Evolutionary conservation across 2,888 invertebrate species (phyloP).

Genomic region (Conistra vaccinii): DNA sequence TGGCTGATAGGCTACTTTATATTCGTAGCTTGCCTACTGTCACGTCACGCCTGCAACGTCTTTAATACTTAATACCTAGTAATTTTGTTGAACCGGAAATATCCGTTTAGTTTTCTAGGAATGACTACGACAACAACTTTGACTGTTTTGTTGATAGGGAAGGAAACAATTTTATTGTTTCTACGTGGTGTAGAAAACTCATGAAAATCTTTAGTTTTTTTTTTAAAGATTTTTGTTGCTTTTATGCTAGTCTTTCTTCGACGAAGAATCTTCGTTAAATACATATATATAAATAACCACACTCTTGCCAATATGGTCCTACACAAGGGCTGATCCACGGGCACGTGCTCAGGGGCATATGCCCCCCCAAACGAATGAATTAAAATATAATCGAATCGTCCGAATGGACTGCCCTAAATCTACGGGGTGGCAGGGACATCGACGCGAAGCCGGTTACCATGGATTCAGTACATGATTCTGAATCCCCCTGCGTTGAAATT

Average conservation of each 20-base stretch:
- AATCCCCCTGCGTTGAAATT: too few relatives aligned
- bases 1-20: constrained; percentile 17
- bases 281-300: background rate
- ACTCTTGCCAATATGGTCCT: background rate
- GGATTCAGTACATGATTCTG: too few relatives aligned
- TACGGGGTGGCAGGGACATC: too few relatives aligned
- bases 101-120: constrained; percentile 31
- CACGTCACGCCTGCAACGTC: background rate
- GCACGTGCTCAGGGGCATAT: too few relatives aligned
- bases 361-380: too few relatives aligned
- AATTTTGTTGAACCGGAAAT: constrained; percentile 15
- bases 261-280: background rate
- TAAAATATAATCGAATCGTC: too few relatives aligned
- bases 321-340: too few relatives aligned
- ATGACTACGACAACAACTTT: background rate
- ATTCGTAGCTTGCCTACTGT: constrained; percentile 15
- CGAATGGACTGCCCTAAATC: too few relatives aligned
- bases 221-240: background rate
- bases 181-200: background rate
- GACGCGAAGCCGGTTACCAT: too few relatives aligned
- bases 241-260: background rate
- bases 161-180: constrained; percentile 16
- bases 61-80: background rate
- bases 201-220: background rate
- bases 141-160: background rate